Percentiles rank a stretch among this genome's conserved stretches.
phyloP scores from a whole-genome alignment of 1,140 invertebrate genomes.

The Trichomalopsis sarcophagae region DNA sequence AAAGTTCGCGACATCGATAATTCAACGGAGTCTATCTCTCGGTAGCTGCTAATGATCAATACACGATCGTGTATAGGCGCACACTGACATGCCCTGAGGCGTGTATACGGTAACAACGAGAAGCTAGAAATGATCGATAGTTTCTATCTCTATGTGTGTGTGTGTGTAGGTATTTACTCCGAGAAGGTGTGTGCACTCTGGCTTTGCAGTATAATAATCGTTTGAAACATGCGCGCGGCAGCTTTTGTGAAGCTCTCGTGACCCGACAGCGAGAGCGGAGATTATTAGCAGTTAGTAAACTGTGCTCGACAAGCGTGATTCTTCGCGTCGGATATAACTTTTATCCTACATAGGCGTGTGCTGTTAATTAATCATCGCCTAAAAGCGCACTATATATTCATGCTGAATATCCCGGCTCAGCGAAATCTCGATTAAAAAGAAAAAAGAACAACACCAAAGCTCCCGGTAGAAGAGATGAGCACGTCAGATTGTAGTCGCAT shows the following conservation, averaged over 20 bases:
- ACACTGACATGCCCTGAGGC: background rate
- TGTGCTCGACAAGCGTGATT: too few relatives aligned
- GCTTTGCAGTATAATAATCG: too few relatives aligned
- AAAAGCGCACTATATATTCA: too few relatives aligned
- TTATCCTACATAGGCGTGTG: too few relatives aligned
- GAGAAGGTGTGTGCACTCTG: too few relatives aligned
- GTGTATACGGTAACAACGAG: background rate
- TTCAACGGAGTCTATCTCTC: background rate
- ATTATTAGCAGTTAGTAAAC: too few relatives aligned
- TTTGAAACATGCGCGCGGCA: too few relatives aligned
- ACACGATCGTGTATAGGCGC: background rate
- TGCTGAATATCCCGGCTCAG: background rate
- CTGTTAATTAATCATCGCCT: background rate
- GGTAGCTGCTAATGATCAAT: background rate
- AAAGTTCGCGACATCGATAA: conserved; percentile 45
- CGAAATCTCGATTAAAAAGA: background rate
- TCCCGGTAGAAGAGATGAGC: background rate
- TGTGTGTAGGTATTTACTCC: too few relatives aligned
- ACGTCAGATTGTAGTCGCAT: background rate
- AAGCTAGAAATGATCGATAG: background rate
- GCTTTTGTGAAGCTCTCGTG: too few relatives aligned
- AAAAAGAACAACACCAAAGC: background rate
- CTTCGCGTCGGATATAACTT: too few relatives aligned
- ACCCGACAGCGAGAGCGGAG: too few relatives aligned
- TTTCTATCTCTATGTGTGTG: too few relatives aligned